Evolutionary conservation across 2,888 invertebrate species (phyloP), one percentile per base, ranked within the genome.

Genomic region (Norana najaformis): DNA sequence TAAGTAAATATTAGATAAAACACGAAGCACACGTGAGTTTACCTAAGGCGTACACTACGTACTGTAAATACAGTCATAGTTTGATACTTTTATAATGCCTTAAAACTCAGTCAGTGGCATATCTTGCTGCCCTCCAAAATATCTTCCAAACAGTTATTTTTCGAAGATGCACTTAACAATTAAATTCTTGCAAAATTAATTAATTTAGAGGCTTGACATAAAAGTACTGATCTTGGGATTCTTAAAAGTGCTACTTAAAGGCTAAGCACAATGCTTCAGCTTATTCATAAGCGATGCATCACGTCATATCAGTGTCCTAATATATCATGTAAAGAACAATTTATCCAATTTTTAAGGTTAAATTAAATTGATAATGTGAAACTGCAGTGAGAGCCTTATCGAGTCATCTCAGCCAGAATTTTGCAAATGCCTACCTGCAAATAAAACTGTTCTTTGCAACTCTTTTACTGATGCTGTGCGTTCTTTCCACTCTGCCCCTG

Each of bases 131-230:
- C 23, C 23, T 47, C 47, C 23, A 47, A 23, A 23, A 20, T 69
- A n/a, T n/a, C 69, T 69, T n/a, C n/a, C n/a, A n/a, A 16, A 30
- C 23, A 69, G 30, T 69, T 4, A 30, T n/a, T 69, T 69, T 69
- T 69, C 30, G n/a, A n/a, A n/a, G 69, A 69, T 8, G n/a, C 69
- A 69, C 69, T 69, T 8, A 0, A 69, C 69, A n/a, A n/a, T n/a
- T 69, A 69, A n/a, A 69, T 69, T 69, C 30, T n/a, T n/a, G n/a
- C 69, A 69, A 69, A n/a, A n/a, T n/a, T n/a, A n/a, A 69, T 69
- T 69, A 69, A 69, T 69, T 69, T 69, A 69, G 30, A 69, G 8
- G 8, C 30, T n/a, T 69, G 69, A n/a, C 69, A n/a, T 69, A 13
- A 69, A 69, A 69, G 69, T n/a, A n/a, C n/a, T n/a, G 69, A 69